Evolutionary conservation across 2,797 vertebrate genomes (phyloP).

Genomic region (Typhlichthys eigenmanni): DNA sequence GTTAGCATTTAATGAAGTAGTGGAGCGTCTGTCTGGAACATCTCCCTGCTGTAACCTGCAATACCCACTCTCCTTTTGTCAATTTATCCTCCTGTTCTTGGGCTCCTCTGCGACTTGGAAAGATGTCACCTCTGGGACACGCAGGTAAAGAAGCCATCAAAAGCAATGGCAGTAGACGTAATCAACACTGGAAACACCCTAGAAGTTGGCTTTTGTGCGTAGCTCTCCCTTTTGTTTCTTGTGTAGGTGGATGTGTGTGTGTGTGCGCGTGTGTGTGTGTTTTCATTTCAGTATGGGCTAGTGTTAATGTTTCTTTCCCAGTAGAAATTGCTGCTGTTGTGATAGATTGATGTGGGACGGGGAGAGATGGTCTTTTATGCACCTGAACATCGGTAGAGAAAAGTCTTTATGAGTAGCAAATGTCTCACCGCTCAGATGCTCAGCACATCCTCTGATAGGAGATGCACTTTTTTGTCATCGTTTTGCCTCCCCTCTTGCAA

Average conservation of each 20-base stretch:
- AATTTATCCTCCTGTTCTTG: conserved; percentile 56
- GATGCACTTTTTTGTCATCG: conserved; percentile 44
- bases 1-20: conserved; percentile 72
- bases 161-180: conserved; percentile 66
- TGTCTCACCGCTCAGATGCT: conserved; percentile 47
- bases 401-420: conserved; percentile 67
- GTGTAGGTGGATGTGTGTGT: conserved; percentile 33
- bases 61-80: conserved; percentile 68
- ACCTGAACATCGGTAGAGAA: conserved; percentile 65
- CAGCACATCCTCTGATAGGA: conserved; percentile 46
- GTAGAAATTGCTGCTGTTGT: conserved; percentile 75
- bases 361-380: conserved; percentile 67
- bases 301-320: conserved; percentile 63
- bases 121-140: conserved; percentile 70
- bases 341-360: conserved; percentile 67
- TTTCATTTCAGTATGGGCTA: conserved; percentile 65
- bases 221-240: conserved; percentile 46
- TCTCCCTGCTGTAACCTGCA: conserved; percentile 60
- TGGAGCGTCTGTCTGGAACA: conserved; percentile 43
- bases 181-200: conserved; percentile 51
- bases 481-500: conserved; percentile 29
- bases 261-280: conserved; percentile 6
- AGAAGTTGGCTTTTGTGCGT: conserved; percentile 55
- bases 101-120: conserved; percentile 61
- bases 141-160: conserved; percentile 77